Base-by-base conservation (phyloP, 1,140 invertebrate genomes). In the Araneus ventricosus region DNA sequence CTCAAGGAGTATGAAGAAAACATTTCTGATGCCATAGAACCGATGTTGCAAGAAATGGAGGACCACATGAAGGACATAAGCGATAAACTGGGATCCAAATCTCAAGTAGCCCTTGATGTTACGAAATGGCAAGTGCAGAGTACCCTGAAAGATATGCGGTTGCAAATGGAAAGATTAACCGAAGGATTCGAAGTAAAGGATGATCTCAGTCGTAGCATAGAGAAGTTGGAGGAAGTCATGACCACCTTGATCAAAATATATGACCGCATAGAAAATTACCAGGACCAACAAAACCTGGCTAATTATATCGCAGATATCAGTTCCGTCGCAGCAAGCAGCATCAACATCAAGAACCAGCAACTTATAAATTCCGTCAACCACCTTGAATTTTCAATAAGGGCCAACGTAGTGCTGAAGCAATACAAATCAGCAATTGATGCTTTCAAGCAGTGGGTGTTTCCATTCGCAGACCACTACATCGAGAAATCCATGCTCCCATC, bases 401-500 rank as follows among this genome's bases (percentile, higher is more conserved):
- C 87, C 5, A 88, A 57, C 41, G 7, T 88, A 1, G 87, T 88
- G 39, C 39, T 88, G 3, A 37, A 75, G 22, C 59, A 41, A 22
- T 88, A 88, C 37, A n/a, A 70, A 45, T 45, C 63, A 17, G 61
- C 61, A 4, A 70, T 88, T 6, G 34, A 70, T 22, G 87, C 87
- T 27, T 88, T 88, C 37, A 70, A 88, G n/a, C 87, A 88, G 22
- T 88, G 59, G 34, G 61, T 88, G 4, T 88, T 88, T 88, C 87
- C 87, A 27, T 88, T 88, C 37, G 87, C 87, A 4, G 22, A 39
- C 2, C 4, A 2, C 14, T 88, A 70, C 5, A n/a, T 88, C 7
- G 24, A 45, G 2, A 61, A 8, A 4, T 59, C 30, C 17, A 8
- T 20, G 45, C 45, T n/a, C 17, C 84, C 57, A 5, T 57, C 30